Evolutionary conservation across 2,113 vertebrate genomes (phyloP).

Genomic region (Scatophagus argus): DNA sequence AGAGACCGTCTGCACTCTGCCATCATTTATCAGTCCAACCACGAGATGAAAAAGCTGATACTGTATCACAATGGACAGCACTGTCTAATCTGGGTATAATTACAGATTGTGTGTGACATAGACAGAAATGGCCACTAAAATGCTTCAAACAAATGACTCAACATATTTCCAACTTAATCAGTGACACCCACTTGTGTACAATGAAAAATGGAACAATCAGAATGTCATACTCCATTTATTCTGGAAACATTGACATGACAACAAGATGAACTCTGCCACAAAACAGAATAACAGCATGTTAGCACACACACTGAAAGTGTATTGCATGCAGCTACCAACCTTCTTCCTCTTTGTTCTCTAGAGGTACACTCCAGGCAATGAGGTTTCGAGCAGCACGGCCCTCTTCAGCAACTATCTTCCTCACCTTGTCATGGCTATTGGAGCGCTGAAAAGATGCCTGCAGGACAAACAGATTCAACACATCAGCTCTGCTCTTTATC

Average conservation of each 20-base stretch:
- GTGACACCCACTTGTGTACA: not conserved
- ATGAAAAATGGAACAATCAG: not conserved
- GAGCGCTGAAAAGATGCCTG: conserved; percentile 97
- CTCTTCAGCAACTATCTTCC: conserved; percentile 97
- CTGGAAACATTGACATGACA: not conserved
- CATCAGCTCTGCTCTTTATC: not conserved
- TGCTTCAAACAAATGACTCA: not conserved
- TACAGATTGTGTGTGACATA: conserved; percentile 3
- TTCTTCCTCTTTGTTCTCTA: conserved; percentile 96
- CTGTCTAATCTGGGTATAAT: not conserved
- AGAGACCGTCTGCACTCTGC: not conserved
- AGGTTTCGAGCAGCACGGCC: conserved; percentile 96
- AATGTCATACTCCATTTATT: not conserved
- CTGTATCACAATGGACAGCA: conserved; percentile 2
- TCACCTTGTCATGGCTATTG: conserved; percentile 98
- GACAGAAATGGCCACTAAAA: conserved; percentile 5
- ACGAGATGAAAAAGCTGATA: conserved; percentile 21
- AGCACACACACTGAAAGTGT: not conserved
- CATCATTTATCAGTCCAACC: conserved; percentile 12
- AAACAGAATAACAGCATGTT: not conserved
- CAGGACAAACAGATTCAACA: conserved; percentile 8
- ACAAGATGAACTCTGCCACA: not conserved
- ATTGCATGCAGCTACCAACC: conserved; percentile 80
- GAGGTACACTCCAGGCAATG: conserved; percentile 96
- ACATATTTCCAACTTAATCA: not conserved